Percentiles rank a stretch among this genome's conserved stretches.
These are phyloP conservation scores for Ptilorrhoa leucosticta DNA, from an alignment of 2,113 vertebrate species.

Conservation along the genomic window DNA sequence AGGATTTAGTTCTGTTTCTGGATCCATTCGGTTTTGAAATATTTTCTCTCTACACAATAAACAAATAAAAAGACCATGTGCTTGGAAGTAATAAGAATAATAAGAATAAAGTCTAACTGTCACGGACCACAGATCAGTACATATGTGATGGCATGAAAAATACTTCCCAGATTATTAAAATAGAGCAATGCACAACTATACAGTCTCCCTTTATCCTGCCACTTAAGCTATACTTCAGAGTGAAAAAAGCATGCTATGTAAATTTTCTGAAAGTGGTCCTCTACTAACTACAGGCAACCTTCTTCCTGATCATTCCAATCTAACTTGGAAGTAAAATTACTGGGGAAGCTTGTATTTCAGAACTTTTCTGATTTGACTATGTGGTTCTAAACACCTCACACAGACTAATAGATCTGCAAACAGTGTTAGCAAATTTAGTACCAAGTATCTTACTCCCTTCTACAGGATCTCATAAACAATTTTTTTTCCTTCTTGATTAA, in stretches of 20 bases:
- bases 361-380: background rate
- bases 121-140: background rate
- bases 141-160: background rate
- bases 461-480: background rate
- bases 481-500: background rate
- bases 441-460: background rate
- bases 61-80: background rate
- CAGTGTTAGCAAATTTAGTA: background rate
- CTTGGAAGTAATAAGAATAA: background rate
- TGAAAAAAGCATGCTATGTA: background rate
- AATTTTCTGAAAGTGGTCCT: background rate
- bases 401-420: background rate
- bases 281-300: background rate
- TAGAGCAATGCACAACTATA: background rate
- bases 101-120: background rate
- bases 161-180: background rate
- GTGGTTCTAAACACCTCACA: background rate
- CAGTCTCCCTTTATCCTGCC: background rate
- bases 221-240: background rate
- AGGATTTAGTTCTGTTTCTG: slow-evolving; percentile 42
- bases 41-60: background rate
- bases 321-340: background rate
- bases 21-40: slow-evolving; percentile 26
- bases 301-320: background rate
- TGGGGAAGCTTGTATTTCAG: background rate